phyloP scores from a whole-genome alignment of 1,140 invertebrate genomes.

The Euwallacea fornicatus region DNA sequence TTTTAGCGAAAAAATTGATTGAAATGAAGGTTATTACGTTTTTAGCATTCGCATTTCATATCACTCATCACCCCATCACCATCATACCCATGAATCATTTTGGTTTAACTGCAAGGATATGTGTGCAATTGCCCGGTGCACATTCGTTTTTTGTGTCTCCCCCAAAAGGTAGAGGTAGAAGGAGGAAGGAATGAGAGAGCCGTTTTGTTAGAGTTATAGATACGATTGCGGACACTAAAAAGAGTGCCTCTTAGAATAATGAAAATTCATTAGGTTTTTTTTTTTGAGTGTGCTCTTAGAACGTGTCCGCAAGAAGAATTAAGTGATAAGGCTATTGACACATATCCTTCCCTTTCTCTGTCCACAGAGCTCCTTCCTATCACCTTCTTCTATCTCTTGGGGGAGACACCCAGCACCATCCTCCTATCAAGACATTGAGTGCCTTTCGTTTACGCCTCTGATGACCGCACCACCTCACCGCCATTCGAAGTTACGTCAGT shows the following conservation, averaged over 20 bases:
- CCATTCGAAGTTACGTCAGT: constrained; percentile 39
- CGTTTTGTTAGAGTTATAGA: neutral
- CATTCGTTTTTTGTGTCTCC: constrained; percentile 8
- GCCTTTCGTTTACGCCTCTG: constrained; percentile 27
- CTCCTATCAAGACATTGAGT: constrained; percentile 22
- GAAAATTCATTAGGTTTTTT: too few relatives aligned
- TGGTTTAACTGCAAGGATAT: constrained; percentile 35
- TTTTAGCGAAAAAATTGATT: too few relatives aligned
- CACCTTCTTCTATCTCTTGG: constrained; percentile 50
- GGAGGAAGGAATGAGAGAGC: constrained; percentile 29
- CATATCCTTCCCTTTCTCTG: constrained; percentile 67
- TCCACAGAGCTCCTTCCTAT: constrained; percentile 61
- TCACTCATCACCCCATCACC: constrained; percentile 4
- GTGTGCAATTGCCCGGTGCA: constrained; percentile 36
- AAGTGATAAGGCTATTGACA: constrained; percentile 51
- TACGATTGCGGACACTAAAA: too few relatives aligned
- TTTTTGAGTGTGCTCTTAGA: too few relatives aligned
- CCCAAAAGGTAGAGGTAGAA: constrained; percentile 30
- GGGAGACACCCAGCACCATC: constrained; percentile 44
- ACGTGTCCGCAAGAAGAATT: too few relatives aligned
- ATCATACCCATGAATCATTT: constrained; percentile 21
- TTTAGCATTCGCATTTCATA: too few relatives aligned
- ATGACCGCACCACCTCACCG: constrained; percentile 26
- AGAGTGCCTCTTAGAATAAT: too few relatives aligned
- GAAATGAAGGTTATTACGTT: too few relatives aligned